phyloP scores from a whole-genome alignment of 2,888 invertebrate species.

The Diogma glabrata region DNA sequence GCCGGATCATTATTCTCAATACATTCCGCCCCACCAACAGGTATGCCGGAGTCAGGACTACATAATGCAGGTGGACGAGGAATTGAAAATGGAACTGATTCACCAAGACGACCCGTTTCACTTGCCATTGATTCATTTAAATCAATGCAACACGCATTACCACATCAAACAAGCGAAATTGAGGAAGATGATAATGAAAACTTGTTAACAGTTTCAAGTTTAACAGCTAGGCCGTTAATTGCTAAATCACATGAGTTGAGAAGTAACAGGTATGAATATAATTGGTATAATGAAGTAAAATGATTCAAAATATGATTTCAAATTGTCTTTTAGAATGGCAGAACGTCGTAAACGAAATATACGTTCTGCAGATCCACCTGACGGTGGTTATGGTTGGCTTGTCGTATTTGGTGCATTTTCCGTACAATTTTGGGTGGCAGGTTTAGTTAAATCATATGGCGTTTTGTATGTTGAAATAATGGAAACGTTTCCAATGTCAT shows the following conservation, averaged over 20 bases:
- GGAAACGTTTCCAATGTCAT: conserved; percentile 63
- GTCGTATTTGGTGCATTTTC: conserved; percentile 66
- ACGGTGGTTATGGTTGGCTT: conserved; percentile 69
- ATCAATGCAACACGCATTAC: conserved; percentile 34
- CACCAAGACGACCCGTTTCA: conserved; percentile 38
- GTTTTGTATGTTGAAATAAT: conserved; percentile 70
- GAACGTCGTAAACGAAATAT: conserved; percentile 12
- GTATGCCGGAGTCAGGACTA: conserved; percentile 33
- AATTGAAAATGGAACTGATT: conserved; percentile 24
- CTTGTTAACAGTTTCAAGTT: conserved; percentile 56
- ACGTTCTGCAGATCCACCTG: conserved; percentile 41
- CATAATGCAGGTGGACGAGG: conserved; percentile 12
- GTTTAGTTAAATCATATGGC: conserved; percentile 68
- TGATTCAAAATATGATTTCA: not conserved
- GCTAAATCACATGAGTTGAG: conserved; percentile 55
- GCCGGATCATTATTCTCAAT: conserved; percentile 52
- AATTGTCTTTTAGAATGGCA: conserved; percentile 4
- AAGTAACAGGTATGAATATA: conserved; percentile 11
- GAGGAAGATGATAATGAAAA: conserved; percentile 62
- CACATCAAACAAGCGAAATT: conserved; percentile 35
- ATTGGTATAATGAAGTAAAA: not conserved
- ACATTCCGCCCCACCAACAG: conserved; percentile 52
- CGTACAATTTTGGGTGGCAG: conserved; percentile 72
- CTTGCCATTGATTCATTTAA: conserved; percentile 38
- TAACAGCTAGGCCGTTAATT: conserved; percentile 58